Evolutionary conservation across 2,888 invertebrate species (phyloP).

Genomic region (Odontocerum albicorne): DNA sequence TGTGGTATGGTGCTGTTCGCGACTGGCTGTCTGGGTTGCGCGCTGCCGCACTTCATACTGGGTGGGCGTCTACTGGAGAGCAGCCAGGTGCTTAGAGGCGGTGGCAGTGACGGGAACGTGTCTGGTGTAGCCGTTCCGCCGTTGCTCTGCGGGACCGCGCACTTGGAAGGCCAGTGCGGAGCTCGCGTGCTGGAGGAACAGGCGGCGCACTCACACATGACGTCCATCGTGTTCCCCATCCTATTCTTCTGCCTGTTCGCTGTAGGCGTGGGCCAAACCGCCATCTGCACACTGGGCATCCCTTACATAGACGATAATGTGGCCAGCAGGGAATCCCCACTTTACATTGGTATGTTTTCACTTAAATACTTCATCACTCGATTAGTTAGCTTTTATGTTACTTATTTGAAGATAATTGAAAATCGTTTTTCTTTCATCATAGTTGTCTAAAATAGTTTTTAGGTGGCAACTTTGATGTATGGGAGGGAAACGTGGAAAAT

Average conservation of each 20-base stretch:
- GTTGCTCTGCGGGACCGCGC: slow-evolving; percentile 1
- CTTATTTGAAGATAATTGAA: too few relatives aligned
- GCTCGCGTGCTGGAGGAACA: slow-evolving; percentile 65
- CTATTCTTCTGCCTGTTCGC: slow-evolving; percentile 86
- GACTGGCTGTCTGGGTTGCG: slow-evolving; percentile 81
- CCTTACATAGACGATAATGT: slow-evolving; percentile 95
- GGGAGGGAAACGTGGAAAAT: too few relatives aligned
- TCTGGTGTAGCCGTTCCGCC: slow-evolving; percentile 34
- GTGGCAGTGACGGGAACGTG: slow-evolving; percentile 43
- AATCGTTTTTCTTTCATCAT: too few relatives aligned
- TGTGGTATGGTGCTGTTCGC: slow-evolving; percentile 90
- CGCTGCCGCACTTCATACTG: slow-evolving; percentile 84
- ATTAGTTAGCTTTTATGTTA: too few relatives aligned
- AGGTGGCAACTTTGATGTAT: too few relatives aligned
- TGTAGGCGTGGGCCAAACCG: slow-evolving; percentile 90
- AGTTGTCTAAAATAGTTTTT: too few relatives aligned
- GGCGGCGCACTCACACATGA: slow-evolving; percentile 72
- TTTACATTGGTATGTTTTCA: slow-evolving; percentile 91
- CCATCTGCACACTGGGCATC: slow-evolving; percentile 88
- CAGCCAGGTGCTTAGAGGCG: slow-evolving; percentile 44
- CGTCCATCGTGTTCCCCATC: slow-evolving; percentile 81
- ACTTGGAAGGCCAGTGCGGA: slow-evolving; percentile 51
- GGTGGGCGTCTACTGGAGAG: slow-evolving; percentile 70
- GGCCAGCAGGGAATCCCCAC: slow-evolving; percentile 86
- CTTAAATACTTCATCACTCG: too few relatives aligned